Base-by-base conservation (phyloP, 2,888 invertebrate genomes). In the Ophion ellenae region DNA sequence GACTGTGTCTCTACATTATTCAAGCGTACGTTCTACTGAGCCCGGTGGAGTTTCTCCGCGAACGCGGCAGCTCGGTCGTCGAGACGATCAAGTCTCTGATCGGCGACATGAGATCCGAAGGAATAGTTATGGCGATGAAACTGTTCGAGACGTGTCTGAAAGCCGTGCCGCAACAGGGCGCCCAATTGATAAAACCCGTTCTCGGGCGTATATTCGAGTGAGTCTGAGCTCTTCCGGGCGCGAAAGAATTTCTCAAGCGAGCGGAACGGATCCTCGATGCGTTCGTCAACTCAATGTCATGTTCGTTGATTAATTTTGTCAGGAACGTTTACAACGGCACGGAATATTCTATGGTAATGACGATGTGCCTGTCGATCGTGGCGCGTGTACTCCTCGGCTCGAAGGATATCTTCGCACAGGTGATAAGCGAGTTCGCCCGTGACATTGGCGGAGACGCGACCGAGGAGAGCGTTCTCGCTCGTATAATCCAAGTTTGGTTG, bases 1-100 rank as follows among this genome's bases (percentile, higher is more conserved):
- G 97, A 86, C 96, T 96, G 83, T 97, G 97, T 87, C 95, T 98
- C 17, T 96, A 97, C 90, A 97, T 99, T 92, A 97, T 97, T 92
- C 96, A 97, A 93, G 97, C 97, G 0, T 98, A 98, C 93, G 95
- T 98, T 0, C 94, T 98, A 20, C 94, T 98, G 14, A 97, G 96
- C 87, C 97, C 98, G 0, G 96, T 97, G 90, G 96, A 97, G 88
- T 97, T 97, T 92, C 95, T 98, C 84, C 95, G 96, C 89, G 96
- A 96, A 10, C 96, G 97, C 84, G 98, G 98, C 0, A 95, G 95
- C 14, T 95, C 95, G 73, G 96, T 98, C 86, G 96, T 98, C 88
- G 95, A 96, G 1, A 95, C 96, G 14, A 95, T 98, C 85, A 96
- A 96, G 88, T 96, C 96, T 78, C 95, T 98, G 93, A 95, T 98